Conservation (phyloP, 2,113 vertebrate genomes). For the Lepidothrix coronata region DNA sequence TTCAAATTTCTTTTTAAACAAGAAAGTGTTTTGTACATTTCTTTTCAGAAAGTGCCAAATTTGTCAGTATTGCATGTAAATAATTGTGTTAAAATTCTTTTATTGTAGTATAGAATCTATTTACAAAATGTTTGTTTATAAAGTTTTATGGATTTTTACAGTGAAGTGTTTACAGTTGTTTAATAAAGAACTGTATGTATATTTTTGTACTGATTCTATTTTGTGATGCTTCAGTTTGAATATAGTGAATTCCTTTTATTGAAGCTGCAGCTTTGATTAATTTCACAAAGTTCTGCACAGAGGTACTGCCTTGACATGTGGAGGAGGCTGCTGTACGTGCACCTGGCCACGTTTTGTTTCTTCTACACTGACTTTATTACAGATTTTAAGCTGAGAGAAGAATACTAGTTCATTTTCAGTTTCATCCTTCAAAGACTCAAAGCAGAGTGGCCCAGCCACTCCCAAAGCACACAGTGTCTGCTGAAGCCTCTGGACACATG, state of each 20-base stretch:
- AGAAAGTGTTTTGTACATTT: constrained; percentile 86
- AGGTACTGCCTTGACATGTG: fast-evolving
- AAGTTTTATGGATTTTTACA: constrained; percentile 91
- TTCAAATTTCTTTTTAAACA: constrained; percentile 80
- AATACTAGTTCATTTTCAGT: background rate
- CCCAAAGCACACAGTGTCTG: fast-evolving
- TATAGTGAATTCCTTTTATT: background rate
- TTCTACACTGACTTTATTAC: background rate
- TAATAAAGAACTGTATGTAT: constrained; percentile 90
- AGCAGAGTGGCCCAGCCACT: fast-evolving
- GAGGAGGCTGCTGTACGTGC: background rate
- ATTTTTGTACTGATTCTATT: constrained; percentile 83
- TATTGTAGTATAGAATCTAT: constrained; percentile 87
- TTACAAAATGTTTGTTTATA: constrained; percentile 90
- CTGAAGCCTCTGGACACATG: fast-evolving
- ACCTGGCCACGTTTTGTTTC: background rate
- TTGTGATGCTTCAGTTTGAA: constrained; percentile 69
- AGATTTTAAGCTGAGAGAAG: background rate
- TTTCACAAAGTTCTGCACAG: background rate
- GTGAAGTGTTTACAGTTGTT: constrained; percentile 96
- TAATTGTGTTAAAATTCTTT: constrained; percentile 90
- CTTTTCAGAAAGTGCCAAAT: constrained; percentile 92
- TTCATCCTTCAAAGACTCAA: background rate
- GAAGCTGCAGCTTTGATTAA: background rate
- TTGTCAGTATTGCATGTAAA: constrained; percentile 96